Conservation (phyloP, 2,888 invertebrate species). For the Apodemia duryi region DNA sequence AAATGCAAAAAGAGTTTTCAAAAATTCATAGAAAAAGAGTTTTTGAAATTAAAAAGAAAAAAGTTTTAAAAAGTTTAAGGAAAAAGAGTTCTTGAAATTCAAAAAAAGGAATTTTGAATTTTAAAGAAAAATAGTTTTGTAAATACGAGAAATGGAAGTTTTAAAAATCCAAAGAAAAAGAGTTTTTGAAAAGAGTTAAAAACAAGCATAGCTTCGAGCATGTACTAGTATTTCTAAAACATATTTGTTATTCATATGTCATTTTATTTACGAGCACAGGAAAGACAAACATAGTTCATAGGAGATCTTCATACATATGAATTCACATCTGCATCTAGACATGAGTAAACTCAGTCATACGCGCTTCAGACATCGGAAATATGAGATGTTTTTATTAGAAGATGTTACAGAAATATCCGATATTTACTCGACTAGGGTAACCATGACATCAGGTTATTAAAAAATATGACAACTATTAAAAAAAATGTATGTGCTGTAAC, state of each 20-base stretch:
- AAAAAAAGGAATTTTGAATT: no score
- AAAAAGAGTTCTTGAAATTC: no score
- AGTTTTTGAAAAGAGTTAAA: no score
- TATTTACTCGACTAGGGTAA: background rate
- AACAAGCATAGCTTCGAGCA: no score
- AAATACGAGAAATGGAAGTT: no score
- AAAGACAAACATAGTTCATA: slow-evolving; percentile 7
- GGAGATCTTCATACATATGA: slow-evolving; percentile 10
- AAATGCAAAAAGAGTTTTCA: no score
- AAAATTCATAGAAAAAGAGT: no score
- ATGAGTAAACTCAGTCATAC: background rate
- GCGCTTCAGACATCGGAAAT: slow-evolving; percentile 3
- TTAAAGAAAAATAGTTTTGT: no score
- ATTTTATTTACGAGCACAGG: background rate
- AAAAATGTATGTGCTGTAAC: no score
- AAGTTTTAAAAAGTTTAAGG: no score
- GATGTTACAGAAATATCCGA: slow-evolving; percentile 4
- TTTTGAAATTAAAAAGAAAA: no score
- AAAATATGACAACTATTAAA: background rate
- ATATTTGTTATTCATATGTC: slow-evolving; percentile 2
- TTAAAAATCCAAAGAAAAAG: no score
- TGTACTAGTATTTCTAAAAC: background rate
- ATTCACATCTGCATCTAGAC: slow-evolving; percentile 6
- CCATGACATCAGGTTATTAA: background rate
- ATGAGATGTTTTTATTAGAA: slow-evolving; percentile 13